Percentiles rank a stretch among this genome's conserved stretches.
Evolutionary conservation across 2,797 vertebrate species (phyloP).

Genomic region (Rhincodon typus): DNA sequence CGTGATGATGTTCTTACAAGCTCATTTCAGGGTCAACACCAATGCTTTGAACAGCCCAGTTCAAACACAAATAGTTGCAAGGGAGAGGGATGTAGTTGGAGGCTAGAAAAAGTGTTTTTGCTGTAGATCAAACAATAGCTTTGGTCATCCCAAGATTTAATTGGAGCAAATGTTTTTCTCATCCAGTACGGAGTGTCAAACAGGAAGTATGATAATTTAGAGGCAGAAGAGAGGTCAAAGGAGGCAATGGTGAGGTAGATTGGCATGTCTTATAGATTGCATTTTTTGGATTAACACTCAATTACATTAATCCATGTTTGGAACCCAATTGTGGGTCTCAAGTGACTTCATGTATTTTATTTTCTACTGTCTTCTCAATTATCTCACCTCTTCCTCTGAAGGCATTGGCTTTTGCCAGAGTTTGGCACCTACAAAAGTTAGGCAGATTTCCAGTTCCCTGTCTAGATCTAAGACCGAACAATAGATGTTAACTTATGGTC

Average conservation of each 20-base stretch:
- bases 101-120: not conserved
- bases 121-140: not conserved
- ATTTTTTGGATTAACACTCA: not conserved
- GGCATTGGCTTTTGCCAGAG: not conserved
- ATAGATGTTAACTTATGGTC: not conserved
- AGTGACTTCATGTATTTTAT: not conserved
- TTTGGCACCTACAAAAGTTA: not conserved
- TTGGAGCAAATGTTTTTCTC: not conserved
- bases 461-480: not conserved
- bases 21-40: not conserved
- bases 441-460: not conserved
- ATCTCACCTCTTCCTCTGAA: not conserved
- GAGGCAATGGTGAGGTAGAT: not conserved
- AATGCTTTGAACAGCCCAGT: not conserved
- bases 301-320: not conserved
- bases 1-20: not conserved
- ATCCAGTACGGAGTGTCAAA: no score
- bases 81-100: not conserved
- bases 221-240: not conserved
- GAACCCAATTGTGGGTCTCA: not conserved
- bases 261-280: not conserved
- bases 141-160: not conserved
- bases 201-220: not conserved
- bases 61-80: not conserved
- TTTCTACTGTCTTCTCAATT: not conserved